These are phyloP conservation scores for Harmothoe impar DNA, from an alignment of 2,888 invertebrate species.

Conservation along the genomic window DNA sequence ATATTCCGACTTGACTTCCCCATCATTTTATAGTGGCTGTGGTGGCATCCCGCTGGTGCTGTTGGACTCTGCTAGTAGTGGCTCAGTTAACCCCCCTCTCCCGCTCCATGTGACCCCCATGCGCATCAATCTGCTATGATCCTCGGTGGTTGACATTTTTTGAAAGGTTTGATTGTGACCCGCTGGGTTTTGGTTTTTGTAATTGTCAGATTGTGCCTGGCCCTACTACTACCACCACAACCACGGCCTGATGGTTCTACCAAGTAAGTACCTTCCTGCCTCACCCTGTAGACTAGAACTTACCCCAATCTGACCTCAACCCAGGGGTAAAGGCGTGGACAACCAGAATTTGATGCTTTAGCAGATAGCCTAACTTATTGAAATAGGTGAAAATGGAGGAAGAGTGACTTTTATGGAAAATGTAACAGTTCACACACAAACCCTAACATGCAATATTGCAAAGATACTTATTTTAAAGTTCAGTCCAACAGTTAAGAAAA, in stretches of 20 bases:
- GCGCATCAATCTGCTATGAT: background rate
- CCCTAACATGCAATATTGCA: too few species aligned
- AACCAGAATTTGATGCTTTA: background rate
- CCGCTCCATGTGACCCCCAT: too few species aligned
- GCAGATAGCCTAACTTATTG: too few species aligned
- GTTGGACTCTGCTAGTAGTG: background rate
- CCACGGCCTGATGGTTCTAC: slow-evolving; percentile 52
- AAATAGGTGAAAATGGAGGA: too few species aligned
- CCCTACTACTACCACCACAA: slow-evolving; percentile 59
- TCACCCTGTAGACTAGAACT: slow-evolving; percentile 20
- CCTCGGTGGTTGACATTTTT: background rate
- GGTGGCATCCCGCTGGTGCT: background rate
- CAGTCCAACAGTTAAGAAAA: too few species aligned
- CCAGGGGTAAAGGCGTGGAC: background rate
- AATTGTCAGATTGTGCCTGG: slow-evolving; percentile 58
- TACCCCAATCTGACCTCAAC: background rate
- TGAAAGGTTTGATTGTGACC: slow-evolving; percentile 42
- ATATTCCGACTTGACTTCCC: too few species aligned
- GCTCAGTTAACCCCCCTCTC: background rate
- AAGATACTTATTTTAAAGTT: too few species aligned
- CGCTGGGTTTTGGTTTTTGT: slow-evolving; percentile 41
- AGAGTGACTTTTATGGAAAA: too few species aligned
- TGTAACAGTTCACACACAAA: too few species aligned
- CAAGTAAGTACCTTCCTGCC: slow-evolving; percentile 51
- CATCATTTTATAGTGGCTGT: background rate